Percentiles rank a stretch among this genome's conserved stretches.
Evolutionary conservation across 2,888 invertebrate genomes (phyloP).

Genomic region (Euzophera pinguis): DNA sequence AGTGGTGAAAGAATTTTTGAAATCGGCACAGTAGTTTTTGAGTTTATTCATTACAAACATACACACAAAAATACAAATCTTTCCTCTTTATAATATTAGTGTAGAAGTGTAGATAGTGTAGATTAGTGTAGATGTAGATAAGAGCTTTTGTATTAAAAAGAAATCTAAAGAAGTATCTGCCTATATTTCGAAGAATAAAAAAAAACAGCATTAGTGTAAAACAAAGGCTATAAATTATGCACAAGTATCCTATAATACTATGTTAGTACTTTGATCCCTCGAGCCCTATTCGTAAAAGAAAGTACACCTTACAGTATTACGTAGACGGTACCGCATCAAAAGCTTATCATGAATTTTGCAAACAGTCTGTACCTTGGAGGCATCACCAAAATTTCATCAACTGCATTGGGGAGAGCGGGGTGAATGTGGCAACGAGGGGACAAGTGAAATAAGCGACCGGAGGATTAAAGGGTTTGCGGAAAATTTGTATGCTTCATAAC

Average conservation of each 20-base stretch:
- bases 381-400: conserved; percentile 68
- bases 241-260: conserved; percentile 18
- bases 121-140: too few relatives aligned
- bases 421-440: conserved; percentile 64
- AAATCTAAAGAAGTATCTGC: too few relatives aligned
- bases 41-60: too few relatives aligned
- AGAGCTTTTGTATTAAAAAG: too few relatives aligned
- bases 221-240: conserved; percentile 29
- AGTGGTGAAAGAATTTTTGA: too few relatives aligned
- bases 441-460: conserved; percentile 75
- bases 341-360: conserved; percentile 57
- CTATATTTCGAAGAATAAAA: too few relatives aligned
- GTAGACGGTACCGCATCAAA: conserved; percentile 46
- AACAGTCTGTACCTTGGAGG: conserved; percentile 48
- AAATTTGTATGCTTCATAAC: conserved; percentile 74
- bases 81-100: too few relatives aligned
- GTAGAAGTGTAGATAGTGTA: too few relatives aligned
- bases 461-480: conserved; percentile 76
- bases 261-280: conserved; percentile 41
- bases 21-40: too few relatives aligned
- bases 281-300: conserved; percentile 43
- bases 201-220: neutral
- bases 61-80: too few relatives aligned
- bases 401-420: conserved; percentile 44
- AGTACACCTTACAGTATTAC: conserved; percentile 42